Conservation (phyloP, 2,113 vertebrate genomes). For the Crypturellus undulatus region DNA sequence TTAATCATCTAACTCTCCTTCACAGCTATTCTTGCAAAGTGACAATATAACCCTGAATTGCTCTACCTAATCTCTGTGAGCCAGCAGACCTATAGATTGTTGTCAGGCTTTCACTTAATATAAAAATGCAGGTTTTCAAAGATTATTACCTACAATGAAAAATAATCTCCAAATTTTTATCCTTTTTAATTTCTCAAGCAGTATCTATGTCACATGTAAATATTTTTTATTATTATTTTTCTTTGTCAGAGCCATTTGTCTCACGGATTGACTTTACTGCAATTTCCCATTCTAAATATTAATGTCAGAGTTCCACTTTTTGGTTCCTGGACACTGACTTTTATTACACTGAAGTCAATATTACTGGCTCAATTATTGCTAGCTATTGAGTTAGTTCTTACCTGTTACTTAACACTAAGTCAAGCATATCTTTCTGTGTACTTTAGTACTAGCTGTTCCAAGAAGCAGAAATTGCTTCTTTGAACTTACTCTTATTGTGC, state of each 20-base stretch:
- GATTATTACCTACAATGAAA: neutral
- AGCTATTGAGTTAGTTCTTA: neutral
- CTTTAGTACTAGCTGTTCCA: slow-evolving; percentile 40
- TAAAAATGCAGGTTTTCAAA: neutral
- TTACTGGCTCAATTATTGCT: neutral
- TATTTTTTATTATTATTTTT: neutral
- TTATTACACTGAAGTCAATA: neutral
- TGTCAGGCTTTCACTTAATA: neutral
- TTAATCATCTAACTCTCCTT: neutral
- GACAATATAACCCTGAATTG: neutral
- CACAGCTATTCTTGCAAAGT: neutral
- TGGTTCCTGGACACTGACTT: neutral
- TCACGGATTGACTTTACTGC: neutral
- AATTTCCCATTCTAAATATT: neutral
- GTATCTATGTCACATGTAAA: neutral
- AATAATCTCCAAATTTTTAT: neutral
- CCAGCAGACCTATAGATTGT: neutral
- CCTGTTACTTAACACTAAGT: neutral
- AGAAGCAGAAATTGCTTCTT: slow-evolving; percentile 48
- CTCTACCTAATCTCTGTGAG: neutral
- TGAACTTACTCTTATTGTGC: slow-evolving; percentile 42
- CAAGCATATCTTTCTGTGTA: slow-evolving; percentile 11
- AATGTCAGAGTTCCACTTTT: neutral
- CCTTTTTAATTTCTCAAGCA: neutral
- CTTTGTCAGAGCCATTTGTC: neutral